These are phyloP conservation scores for Protosalanx chinensis DNA, from an alignment of 2,797 vertebrate genomes.

Conservation along the genomic window DNA sequence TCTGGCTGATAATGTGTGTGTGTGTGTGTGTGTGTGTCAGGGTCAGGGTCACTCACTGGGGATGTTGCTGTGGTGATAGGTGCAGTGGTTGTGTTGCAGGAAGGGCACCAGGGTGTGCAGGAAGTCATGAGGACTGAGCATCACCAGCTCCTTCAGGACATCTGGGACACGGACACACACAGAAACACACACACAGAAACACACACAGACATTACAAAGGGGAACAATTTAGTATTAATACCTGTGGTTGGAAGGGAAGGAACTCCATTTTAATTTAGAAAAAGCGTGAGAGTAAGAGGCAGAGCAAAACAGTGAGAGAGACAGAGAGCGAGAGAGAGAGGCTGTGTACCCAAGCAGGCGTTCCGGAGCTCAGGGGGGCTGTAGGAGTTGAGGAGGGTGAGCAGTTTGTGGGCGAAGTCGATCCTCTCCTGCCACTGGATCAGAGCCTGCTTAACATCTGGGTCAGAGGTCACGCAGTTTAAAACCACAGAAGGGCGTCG, in stretches of 20 bases:
- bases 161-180: conserved; percentile 72
- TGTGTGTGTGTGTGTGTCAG: neutral
- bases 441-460: conserved; percentile 98
- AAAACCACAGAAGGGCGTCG: neutral
- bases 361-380: conserved; percentile 94
- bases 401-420: conserved; percentile 97
- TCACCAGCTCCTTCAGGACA: conserved; percentile 95
- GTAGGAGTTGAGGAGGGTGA: conserved; percentile 96
- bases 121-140: conserved; percentile 97
- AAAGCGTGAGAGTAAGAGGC: neutral
- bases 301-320: neutral
- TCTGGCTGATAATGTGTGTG: neutral
- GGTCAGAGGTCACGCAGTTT: neutral
- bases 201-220: neutral
- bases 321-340: neutral
- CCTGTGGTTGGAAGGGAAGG: neutral
- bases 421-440: conserved; percentile 99
- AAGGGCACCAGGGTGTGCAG: conserved; percentile 98
- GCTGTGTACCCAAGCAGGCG: conserved; percentile 85
- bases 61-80: conserved; percentile 98
- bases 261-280: neutral
- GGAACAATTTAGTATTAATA: neutral
- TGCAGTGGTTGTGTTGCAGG: conserved; percentile 99
- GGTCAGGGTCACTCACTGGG: conserved; percentile 81
- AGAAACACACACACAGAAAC: conserved; percentile 3